These are phyloP conservation scores for Augochlora pura DNA, from an alignment of 1,140 invertebrate genomes.

Conservation along the genomic window DNA sequence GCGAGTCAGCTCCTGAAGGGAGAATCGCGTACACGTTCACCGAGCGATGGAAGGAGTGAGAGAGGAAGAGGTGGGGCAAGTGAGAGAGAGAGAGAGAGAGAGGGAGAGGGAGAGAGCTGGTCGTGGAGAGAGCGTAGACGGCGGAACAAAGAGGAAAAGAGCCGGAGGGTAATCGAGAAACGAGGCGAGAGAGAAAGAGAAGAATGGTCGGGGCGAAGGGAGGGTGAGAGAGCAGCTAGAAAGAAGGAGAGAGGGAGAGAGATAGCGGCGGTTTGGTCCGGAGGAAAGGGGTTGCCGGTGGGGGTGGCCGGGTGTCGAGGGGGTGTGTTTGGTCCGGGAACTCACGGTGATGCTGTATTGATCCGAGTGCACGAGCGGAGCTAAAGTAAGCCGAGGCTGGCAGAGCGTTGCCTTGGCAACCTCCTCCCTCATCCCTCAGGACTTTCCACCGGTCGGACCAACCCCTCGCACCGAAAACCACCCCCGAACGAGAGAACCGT, in stretches of 20 bases:
- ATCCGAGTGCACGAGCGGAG: conserved; percentile 73
- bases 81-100: not conserved
- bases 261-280: not conserved
- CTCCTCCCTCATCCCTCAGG: conserved; percentile 77
- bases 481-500: conserved; percentile 48
- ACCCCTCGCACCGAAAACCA: conserved; percentile 64
- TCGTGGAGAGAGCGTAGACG: conserved; percentile 15
- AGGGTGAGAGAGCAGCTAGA: not conserved
- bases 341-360: conserved; percentile 78
- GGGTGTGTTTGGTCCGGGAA: conserved; percentile 78
- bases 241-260: not conserved
- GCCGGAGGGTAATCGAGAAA: conserved; percentile 16
- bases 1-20: not conserved
- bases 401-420: conserved; percentile 81
- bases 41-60: not conserved
- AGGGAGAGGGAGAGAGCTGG: not conserved
- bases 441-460: conserved; percentile 60
- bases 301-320: conserved; percentile 41
- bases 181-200: conserved; percentile 28
- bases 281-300: conserved; percentile 13
- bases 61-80: not conserved
- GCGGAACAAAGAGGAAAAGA: conserved; percentile 41
- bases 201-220: conserved; percentile 8
- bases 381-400: conserved; percentile 78
- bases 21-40: conserved; percentile 3